A percentile compares a stretch with the other conserved stretches of the same genome.
Evolutionary conservation across 2,113 vertebrate genomes (phyloP).

Genomic region (Emberiza fucata): DNA sequence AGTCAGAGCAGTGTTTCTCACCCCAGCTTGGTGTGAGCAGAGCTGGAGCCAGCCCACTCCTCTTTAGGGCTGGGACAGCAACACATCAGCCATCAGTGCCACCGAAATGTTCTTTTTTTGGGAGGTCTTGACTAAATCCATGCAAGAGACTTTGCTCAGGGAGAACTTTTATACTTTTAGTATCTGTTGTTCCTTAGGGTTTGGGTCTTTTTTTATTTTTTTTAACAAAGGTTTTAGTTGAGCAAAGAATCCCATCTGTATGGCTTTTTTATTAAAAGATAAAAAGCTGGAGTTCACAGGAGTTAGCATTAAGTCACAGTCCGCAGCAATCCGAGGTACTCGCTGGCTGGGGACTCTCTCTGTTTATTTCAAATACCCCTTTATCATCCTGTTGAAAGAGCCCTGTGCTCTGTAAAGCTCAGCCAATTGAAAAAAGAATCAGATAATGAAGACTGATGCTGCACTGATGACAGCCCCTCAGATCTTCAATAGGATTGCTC

Average conservation of each 20-base stretch:
- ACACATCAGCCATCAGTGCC: neutral
- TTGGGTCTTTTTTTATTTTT: neutral
- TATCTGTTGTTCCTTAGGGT: neutral
- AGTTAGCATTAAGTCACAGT: slow-evolving; percentile 69
- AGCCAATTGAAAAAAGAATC: slow-evolving; percentile 65
- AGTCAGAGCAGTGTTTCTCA: neutral
- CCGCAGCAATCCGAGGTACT: slow-evolving; percentile 54
- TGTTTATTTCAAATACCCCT: slow-evolving; percentile 70
- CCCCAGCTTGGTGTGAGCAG: neutral
- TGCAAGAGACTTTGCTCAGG: neutral
- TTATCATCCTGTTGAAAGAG: slow-evolving; percentile 70
- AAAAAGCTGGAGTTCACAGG: slow-evolving; percentile 68
- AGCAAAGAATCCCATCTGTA: slow-evolving; percentile 57
- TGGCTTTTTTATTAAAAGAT: slow-evolving; percentile 67
- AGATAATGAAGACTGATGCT: slow-evolving; percentile 67
- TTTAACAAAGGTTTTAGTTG: slow-evolving; percentile 48
- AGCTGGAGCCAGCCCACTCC: neutral
- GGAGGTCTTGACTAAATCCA: neutral
- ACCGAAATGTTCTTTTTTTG: neutral
- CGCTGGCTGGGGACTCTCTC: slow-evolving; percentile 60
- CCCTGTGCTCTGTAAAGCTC: slow-evolving; percentile 62
- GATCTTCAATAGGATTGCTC: slow-evolving; percentile 64
- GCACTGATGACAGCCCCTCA: slow-evolving; percentile 57
- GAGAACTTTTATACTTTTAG: slow-evolving; percentile 11
- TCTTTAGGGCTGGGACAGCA: neutral